phyloP scores from a whole-genome alignment of 2,888 invertebrate genomes.

The Smittia aterrima region DNA sequence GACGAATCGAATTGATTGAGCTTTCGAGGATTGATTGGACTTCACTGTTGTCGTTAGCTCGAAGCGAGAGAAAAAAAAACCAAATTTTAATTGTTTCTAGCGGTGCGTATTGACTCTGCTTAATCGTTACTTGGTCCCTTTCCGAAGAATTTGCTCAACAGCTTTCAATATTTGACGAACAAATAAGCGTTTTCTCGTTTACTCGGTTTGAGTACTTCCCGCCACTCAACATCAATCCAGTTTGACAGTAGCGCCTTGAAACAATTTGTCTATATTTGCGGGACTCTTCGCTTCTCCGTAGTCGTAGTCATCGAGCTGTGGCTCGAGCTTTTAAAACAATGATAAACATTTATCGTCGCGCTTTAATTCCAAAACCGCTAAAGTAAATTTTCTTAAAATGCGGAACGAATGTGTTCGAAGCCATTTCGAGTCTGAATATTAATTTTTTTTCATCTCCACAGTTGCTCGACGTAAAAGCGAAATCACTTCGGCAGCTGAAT shows the following conservation, averaged over 20 bases:
- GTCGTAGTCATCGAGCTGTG: no score
- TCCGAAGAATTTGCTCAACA: background rate
- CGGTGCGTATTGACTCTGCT: background rate
- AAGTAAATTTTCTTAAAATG: slow-evolving; percentile 5
- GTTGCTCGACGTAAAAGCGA: background rate
- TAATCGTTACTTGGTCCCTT: background rate
- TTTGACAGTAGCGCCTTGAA: background rate
- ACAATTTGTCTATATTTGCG: slow-evolving; percentile 29
- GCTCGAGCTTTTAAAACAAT: slow-evolving; percentile 10
- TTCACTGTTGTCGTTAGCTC: no score
- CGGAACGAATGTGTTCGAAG: background rate
- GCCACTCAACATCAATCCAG: background rate
- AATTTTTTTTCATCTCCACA: background rate
- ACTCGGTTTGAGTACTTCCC: background rate
- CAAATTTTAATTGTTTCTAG: background rate
- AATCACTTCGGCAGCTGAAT: slow-evolving; percentile 1
- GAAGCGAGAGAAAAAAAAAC: no score
- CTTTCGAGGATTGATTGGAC: background rate
- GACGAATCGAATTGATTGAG: background rate
- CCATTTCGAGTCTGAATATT: slow-evolving; percentile 14
- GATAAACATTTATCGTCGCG: slow-evolving; percentile 2
- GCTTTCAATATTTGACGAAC: background rate
- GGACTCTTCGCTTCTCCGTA: background rate
- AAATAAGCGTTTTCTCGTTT: background rate
- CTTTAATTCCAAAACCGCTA: background rate